Conservation (phyloP, 2,113 vertebrate genomes). For the Notarius lentiginosus region DNA sequence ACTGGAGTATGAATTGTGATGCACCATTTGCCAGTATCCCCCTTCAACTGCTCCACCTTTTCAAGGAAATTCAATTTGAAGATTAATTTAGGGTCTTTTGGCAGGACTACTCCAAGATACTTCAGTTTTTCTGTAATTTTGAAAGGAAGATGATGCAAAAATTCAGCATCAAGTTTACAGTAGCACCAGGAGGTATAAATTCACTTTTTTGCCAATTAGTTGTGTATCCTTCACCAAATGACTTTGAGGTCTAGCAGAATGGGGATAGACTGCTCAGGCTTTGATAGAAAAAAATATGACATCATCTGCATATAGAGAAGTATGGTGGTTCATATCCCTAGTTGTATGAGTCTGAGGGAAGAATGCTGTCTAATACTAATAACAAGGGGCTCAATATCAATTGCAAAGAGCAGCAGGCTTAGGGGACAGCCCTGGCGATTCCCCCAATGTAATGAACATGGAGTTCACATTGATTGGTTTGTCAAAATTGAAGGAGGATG, state of each 20-base stretch:
- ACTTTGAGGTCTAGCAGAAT: not conserved
- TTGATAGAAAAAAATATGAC: not conserved
- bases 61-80: not conserved
- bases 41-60: not conserved
- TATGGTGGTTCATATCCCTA: no score
- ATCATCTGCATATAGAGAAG: not conserved
- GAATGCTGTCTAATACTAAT: slow-evolving; percentile 21
- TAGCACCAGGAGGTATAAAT: not conserved
- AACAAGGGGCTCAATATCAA: slow-evolving; percentile 13
- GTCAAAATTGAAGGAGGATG: slow-evolving; percentile 13
- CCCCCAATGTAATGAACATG: slow-evolving; percentile 3
- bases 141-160: no score
- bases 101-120: no score
- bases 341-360: no score
- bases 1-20: no score
- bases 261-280: not conserved
- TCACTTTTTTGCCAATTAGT: slow-evolving; percentile 22
- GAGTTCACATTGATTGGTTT: slow-evolving; percentile 22
- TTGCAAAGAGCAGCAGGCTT: slow-evolving; percentile 17
- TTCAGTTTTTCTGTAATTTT: no score
- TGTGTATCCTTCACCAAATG: not conserved
- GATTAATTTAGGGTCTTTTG: not conserved
- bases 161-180: no score
- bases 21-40: not conserved
- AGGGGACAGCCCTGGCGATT: slow-evolving; percentile 24